Percentiles rank a stretch among this genome's conserved stretches.
Evolutionary conservation across 2,113 vertebrate genomes (phyloP).

Genomic region (Anoplopoma fimbria): DNA sequence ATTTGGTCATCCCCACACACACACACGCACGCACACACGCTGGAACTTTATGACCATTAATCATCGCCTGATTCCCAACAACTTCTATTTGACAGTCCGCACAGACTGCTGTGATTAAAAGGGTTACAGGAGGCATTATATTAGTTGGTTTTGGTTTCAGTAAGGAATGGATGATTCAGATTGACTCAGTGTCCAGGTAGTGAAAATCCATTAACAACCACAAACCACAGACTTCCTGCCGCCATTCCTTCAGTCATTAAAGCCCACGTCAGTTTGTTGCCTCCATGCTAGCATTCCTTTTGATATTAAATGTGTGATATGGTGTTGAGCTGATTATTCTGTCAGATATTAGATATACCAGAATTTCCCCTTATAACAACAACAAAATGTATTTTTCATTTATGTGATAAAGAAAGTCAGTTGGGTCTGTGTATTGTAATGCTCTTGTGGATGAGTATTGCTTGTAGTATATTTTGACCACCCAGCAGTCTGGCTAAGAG

Average conservation of each 20-base stretch:
- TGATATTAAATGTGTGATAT: slow-evolving; percentile 11
- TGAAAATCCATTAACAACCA: slow-evolving; percentile 30
- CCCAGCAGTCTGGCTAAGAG: not conserved
- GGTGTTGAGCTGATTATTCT: not conserved
- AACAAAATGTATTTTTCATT: not conserved
- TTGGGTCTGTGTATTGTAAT: not conserved
- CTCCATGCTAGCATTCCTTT: slow-evolving; percentile 14
- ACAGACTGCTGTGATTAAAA: slow-evolving; percentile 50
- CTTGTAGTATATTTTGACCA: not conserved
- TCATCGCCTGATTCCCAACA: slow-evolving; percentile 39
- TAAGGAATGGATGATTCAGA: slow-evolving; percentile 59
- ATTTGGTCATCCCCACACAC: slow-evolving; percentile 8
- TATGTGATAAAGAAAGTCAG: slow-evolving; percentile 5
- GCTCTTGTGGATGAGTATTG: not conserved
- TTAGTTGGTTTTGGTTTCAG: slow-evolving; percentile 53
- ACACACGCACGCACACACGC: slow-evolving; percentile 33
- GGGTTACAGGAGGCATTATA: slow-evolving; percentile 31
- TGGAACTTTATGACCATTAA: slow-evolving; percentile 46
- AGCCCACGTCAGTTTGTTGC: slow-evolving; percentile 28
- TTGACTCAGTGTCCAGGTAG: slow-evolving; percentile 64
- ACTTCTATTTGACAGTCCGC: slow-evolving; percentile 49
- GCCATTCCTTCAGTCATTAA: slow-evolving; percentile 25
- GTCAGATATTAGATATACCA: not conserved
- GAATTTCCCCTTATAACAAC: not conserved
- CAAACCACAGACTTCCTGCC: slow-evolving; percentile 65